A percentile compares a stretch with the other conserved stretches of the same genome.
These are phyloP conservation scores for Sylvia borin DNA, from an alignment of 2,797 vertebrate genomes.

Conservation along the genomic window DNA sequence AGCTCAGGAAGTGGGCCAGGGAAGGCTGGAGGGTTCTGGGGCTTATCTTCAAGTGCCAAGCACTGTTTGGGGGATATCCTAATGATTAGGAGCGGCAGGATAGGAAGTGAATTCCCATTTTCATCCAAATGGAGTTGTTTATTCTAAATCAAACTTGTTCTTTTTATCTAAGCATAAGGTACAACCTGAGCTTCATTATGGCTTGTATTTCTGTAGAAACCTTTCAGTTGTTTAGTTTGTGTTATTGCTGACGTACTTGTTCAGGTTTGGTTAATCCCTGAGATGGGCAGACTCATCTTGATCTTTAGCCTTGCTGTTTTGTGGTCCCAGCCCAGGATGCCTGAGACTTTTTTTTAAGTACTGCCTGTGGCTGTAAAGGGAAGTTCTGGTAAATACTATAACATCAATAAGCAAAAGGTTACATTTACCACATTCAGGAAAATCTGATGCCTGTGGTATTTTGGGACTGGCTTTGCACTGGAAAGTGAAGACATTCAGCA, in stretches of 20 bases:
- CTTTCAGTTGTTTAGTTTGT: neutral
- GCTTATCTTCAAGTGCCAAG: neutral
- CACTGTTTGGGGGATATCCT: neutral
- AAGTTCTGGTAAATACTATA: neutral
- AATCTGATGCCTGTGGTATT: neutral
- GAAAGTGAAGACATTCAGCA: neutral
- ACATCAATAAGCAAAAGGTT: neutral
- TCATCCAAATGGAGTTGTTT: neutral
- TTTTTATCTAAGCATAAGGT: neutral
- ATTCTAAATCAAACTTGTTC: neutral
- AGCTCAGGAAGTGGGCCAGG: neutral
- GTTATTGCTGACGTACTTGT: neutral
- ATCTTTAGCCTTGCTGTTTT: neutral
- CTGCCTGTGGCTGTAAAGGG: no score
- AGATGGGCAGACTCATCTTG: neutral
- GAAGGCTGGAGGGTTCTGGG: neutral
- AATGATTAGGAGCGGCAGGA: neutral
- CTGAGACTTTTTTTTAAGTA: neutral
- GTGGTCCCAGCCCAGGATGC: neutral
- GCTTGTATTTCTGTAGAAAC: neutral
- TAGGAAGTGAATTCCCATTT: neutral
- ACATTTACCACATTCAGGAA: neutral
- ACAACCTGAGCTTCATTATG: neutral
- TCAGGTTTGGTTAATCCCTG: neutral
- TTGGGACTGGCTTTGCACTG: neutral